Base-by-base conservation (phyloP, 2,113 vertebrate genomes). In the Lasiurus cinereus region DNA sequence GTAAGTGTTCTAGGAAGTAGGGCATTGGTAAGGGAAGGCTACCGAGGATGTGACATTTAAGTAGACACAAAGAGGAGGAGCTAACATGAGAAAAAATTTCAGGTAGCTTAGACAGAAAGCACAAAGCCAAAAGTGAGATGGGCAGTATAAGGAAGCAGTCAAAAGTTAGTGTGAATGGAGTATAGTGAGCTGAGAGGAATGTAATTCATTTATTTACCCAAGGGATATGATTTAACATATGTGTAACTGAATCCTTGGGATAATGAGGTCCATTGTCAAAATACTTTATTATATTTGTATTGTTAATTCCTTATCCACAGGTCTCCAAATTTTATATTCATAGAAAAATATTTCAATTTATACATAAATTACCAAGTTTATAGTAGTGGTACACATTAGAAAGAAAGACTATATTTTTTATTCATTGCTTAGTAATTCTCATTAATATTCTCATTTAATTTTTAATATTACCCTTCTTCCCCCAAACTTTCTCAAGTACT, bases 261-360 rank as follows among this genome's bases (percentile, higher is more conserved):
- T 73, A 93, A 76, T n/a, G 16, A 92, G 62, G 43, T 16, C 2
- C 11, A 66, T 13, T 73, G 24, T 87, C 21, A 87, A 54, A 93
- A 94, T 46, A 31, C 24, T 87, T 83, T 24, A 67, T 48, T 43
- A 1, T n/a, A 73, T 76, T 83, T 43, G 27, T 46, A 15, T 2
- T 31, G 1, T 90, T 82, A 92, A 94, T 90, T 84, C 39, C 43
- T 88, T 24, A 85, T 12, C 33, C 18, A 46, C 1, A 69, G 43
- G 31, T 69, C 43, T 92, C 62, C 64, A 96, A 59, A 87, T 82
- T 72, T 72, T 80, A 83, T 4, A 77, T 79, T 91, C 48, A 77
- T 31, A 9, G 29, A 90, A 54, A 50, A 95, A 78, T 73, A 86
- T 33, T 95, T 22, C 43, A 90, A 54, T 72, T 62, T 79, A 87